These are phyloP conservation scores for Drosophila azteca DNA, from an alignment of 1,140 invertebrate genomes.

Conservation along the genomic window DNA sequence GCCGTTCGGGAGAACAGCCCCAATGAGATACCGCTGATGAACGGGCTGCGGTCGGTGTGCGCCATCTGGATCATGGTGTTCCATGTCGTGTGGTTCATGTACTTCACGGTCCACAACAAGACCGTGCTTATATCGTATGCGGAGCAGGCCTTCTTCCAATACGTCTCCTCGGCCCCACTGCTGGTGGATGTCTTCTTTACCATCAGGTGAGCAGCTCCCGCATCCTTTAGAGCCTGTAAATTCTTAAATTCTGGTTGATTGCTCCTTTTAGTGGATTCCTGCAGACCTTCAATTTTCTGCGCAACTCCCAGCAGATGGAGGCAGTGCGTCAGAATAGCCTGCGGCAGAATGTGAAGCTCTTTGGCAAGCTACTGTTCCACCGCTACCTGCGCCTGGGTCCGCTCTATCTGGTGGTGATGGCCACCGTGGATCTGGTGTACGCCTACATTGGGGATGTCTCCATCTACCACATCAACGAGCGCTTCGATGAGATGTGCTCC, in stretches of 20 bases:
- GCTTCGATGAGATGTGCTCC: constrained; percentile 84
- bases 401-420: constrained; percentile 85
- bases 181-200: constrained; percentile 83
- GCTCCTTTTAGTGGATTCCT: constrained; percentile 68
- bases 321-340: constrained; percentile 64
- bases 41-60: constrained; percentile 78
- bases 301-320: constrained; percentile 65
- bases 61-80: constrained; percentile 82
- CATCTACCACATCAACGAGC: constrained; percentile 84
- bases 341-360: constrained; percentile 66
- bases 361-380: constrained; percentile 77
- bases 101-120: constrained; percentile 81
- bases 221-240: too few species aligned
- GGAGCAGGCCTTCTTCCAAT: constrained; percentile 78
- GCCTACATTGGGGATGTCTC: constrained; percentile 84
- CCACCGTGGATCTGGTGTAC: constrained; percentile 84
- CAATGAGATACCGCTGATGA: constrained; percentile 75
- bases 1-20: constrained; percentile 43
- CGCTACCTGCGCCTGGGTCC: constrained; percentile 84
- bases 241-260: not conserved
- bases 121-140: constrained; percentile 77
- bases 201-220: constrained; percentile 64
- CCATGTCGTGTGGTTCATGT: constrained; percentile 83
- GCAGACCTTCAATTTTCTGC: constrained; percentile 78
- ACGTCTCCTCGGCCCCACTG: constrained; percentile 78